Evolutionary conservation across 2,797 vertebrate genomes (phyloP).

Genomic region (Amblyopsis hoosieri): DNA sequence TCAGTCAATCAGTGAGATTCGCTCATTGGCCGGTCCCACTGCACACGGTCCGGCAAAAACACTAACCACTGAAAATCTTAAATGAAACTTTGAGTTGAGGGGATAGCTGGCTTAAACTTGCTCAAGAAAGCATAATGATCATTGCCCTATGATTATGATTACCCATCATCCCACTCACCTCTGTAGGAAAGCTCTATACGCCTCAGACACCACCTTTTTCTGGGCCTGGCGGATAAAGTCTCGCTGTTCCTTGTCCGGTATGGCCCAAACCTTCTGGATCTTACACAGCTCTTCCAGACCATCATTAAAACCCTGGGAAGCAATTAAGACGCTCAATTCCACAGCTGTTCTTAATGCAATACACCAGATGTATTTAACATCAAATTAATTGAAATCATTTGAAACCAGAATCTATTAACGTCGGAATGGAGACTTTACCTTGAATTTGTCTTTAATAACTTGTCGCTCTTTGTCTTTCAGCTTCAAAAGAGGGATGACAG

Average conservation of each 20-base stretch:
- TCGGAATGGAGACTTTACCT: constrained; percentile 77
- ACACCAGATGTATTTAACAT: background rate
- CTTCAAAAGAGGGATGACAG: constrained; percentile 62
- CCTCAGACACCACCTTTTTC: constrained; percentile 88
- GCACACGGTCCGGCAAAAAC: too few relatives aligned
- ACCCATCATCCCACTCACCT: constrained; percentile 73
- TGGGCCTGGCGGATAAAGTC: constrained; percentile 89
- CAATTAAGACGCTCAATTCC: too few relatives aligned
- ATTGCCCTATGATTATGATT: background rate
- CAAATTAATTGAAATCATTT: background rate
- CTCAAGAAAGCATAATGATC: too few relatives aligned
- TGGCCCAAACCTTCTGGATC: constrained; percentile 97
- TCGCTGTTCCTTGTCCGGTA: constrained; percentile 93
- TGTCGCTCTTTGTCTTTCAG: constrained; percentile 97
- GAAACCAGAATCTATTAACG: background rate
- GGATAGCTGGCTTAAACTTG: too few relatives aligned
- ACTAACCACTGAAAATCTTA: too few relatives aligned
- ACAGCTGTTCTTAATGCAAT: too few relatives aligned
- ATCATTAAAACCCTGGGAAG: constrained; percentile 91
- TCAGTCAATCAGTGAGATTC: too few relatives aligned
- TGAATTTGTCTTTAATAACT: constrained; percentile 98
- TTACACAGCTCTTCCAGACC: constrained; percentile 95
- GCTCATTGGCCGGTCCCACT: too few relatives aligned
- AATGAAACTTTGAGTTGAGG: too few relatives aligned
- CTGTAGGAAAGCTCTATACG: constrained; percentile 87